Percentiles rank a stretch among this genome's conserved stretches.
These are phyloP conservation scores for Capitulum mitella DNA, from an alignment of 2,888 invertebrate species.

Conservation along the genomic window DNA sequence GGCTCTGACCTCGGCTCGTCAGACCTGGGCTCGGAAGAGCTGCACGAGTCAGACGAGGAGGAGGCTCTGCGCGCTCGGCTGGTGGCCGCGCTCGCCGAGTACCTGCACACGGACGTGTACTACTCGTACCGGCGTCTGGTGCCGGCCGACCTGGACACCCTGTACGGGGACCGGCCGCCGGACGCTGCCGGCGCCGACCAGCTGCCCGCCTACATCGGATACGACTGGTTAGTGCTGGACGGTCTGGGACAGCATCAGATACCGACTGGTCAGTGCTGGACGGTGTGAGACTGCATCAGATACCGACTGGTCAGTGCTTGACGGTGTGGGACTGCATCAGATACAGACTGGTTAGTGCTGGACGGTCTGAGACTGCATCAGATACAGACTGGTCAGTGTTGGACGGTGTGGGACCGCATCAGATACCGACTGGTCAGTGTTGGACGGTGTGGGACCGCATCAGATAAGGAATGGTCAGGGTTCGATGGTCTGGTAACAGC, in stretches of 20 bases:
- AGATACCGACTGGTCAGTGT: no score
- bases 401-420: background rate
- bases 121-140: background rate
- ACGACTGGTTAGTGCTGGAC: background rate
- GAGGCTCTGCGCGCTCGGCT: conserved; percentile 44
- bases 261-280: background rate
- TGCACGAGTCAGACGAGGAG: background rate
- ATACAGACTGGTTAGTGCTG: background rate
- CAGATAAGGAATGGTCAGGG: no score
- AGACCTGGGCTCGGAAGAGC: background rate
- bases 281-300: background rate
- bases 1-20: no score
- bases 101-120: background rate
- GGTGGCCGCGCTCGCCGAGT: conserved; percentile 48
- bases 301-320: background rate
- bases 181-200: background rate
- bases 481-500: no score
- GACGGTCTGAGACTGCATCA: background rate
- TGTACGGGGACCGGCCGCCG: background rate
- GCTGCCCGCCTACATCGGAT: background rate
- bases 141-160: background rate
- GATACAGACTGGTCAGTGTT: background rate
- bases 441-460: no score
- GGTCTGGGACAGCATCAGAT: background rate
- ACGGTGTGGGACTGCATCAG: background rate